Percentiles rank a stretch among this genome's conserved stretches.
Evolutionary conservation across 2,888 invertebrate species (phyloP).

Genomic region (Philaethria dido): DNA sequence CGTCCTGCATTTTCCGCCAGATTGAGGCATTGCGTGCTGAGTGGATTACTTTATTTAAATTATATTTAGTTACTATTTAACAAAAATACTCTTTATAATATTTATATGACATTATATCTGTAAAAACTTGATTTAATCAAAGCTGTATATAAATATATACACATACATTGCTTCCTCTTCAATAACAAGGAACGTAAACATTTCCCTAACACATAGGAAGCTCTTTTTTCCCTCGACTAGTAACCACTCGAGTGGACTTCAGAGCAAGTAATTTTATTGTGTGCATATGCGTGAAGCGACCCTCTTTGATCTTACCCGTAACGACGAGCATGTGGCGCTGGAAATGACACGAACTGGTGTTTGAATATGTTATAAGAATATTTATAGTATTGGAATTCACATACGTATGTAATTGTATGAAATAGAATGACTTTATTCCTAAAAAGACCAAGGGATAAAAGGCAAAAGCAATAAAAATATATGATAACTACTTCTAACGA

Average conservation of each 20-base stretch:
- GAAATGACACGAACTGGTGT: constrained; percentile 23
- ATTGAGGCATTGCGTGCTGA: too few relatives aligned
- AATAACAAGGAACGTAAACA: not conserved
- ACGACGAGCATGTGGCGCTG: constrained; percentile 30
- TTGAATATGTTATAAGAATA: not conserved
- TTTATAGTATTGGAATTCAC: not conserved
- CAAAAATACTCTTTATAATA: too few relatives aligned
- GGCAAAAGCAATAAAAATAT: too few relatives aligned
- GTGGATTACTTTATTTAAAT: too few relatives aligned
- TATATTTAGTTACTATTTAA: too few relatives aligned
- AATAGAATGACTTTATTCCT: not conserved
- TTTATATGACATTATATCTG: too few relatives aligned
- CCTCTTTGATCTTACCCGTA: constrained; percentile 45
- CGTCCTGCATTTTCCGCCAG: too few relatives aligned
- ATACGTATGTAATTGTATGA: not conserved
- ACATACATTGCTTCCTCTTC: not conserved
- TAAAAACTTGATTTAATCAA: too few relatives aligned
- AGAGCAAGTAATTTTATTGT: constrained; percentile 54
- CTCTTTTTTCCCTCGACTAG: constrained; percentile 14
- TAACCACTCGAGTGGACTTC: constrained; percentile 51
- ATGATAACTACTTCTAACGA: too few relatives aligned
- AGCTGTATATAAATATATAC: not conserved
- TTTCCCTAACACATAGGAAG: constrained; percentile 17
- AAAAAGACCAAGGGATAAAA: too few relatives aligned
- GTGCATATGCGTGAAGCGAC: constrained; percentile 64